Conservation (phyloP, 2,113 vertebrate species). For the Ranitomeya imitator region DNA sequence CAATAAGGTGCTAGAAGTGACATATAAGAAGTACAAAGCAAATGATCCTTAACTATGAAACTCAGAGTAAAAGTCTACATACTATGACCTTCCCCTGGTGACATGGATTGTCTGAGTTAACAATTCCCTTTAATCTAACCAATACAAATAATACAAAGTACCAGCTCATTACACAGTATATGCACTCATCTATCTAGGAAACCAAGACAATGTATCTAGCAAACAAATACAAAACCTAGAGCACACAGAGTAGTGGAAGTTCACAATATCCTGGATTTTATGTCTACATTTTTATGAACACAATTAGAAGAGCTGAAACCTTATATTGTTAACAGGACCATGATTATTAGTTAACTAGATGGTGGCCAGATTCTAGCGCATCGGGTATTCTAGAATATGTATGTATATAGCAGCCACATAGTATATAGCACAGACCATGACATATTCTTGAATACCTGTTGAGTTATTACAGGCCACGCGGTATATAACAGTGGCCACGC, state of each 20-base stretch:
- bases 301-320: no score
- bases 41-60: neutral
- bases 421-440: no score
- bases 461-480: no score
- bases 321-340: no score
- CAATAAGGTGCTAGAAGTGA: neutral
- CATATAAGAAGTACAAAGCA: neutral
- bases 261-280: no score
- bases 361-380: no score
- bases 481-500: no score
- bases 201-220: neutral
- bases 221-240: neutral
- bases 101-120: neutral
- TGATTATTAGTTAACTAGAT: no score
- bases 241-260: neutral
- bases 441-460: no score
- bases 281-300: no score
- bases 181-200: neutral
- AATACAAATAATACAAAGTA: neutral
- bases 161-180: neutral
- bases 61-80: neutral
- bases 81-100: neutral
- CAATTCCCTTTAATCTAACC: neutral
- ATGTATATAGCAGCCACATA: no score
- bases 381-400: no score